Evolutionary conservation across 2,888 invertebrate species (phyloP).

Genomic region (Celastrina argiolus): DNA sequence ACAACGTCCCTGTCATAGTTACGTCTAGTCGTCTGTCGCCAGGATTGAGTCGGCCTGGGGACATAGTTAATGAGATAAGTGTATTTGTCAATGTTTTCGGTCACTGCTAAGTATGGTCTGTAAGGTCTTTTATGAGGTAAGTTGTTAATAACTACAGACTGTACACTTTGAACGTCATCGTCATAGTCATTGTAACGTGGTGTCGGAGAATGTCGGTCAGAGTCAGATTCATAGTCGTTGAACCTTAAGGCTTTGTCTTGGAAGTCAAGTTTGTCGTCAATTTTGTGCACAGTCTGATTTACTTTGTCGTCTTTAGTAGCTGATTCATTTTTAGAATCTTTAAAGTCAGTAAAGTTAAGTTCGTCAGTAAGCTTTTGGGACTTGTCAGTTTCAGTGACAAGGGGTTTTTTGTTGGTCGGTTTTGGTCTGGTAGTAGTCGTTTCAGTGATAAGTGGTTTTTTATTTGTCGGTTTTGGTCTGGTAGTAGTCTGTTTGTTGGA

Average conservation of each 20-base stretch:
- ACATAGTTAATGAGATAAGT: constrained; percentile 74
- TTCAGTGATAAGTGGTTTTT: constrained; percentile 17
- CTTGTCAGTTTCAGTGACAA: not conserved
- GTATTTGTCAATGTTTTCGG: constrained; percentile 69
- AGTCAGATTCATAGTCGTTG: constrained; percentile 48
- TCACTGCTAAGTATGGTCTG: constrained; percentile 65
- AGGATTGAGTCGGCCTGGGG: constrained; percentile 70
- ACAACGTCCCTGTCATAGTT: constrained; percentile 61
- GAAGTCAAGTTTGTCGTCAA: constrained; percentile 81
- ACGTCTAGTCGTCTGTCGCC: constrained; percentile 61
- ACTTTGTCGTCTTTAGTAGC: constrained; percentile 36
- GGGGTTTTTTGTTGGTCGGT: not conserved
- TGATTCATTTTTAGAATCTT: constrained; percentile 40
- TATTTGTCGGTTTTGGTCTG: constrained; percentile 32
- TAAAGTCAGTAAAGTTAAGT: constrained; percentile 25
- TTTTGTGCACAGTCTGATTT: constrained; percentile 49
- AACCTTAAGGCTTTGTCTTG: constrained; percentile 65
- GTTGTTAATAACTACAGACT: constrained; percentile 65
- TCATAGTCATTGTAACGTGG: constrained; percentile 52
- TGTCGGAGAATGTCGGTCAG: constrained; percentile 46
- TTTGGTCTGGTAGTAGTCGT: constrained; percentile 41
- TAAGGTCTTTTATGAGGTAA: constrained; percentile 60
- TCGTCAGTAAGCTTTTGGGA: constrained; percentile 36
- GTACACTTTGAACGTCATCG: constrained; percentile 58
- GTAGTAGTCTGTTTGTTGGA: constrained; percentile 37